phyloP scores from a whole-genome alignment of 2,113 vertebrate species.

The Colossoma macropomum region DNA sequence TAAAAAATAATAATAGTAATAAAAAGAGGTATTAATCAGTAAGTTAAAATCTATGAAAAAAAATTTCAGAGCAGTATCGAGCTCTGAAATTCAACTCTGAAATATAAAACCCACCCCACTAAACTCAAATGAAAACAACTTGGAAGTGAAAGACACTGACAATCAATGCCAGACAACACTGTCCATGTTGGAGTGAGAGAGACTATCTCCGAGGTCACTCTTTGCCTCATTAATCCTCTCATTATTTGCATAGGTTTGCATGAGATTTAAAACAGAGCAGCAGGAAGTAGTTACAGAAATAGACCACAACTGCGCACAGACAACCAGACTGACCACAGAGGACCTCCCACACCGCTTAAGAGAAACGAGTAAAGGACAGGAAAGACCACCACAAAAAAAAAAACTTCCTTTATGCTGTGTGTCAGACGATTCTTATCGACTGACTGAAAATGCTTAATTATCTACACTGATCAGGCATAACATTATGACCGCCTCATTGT shows the following conservation, averaged over 20 bases:
- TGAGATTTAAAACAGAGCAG: constrained; percentile 17
- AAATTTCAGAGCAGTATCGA: too few relatives aligned
- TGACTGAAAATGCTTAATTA: background rate
- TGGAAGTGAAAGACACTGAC: too few relatives aligned
- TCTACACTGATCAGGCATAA: background rate
- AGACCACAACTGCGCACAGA: background rate
- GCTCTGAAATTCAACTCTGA: too few relatives aligned
- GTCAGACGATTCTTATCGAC: background rate
- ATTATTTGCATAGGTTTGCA: constrained; percentile 30
- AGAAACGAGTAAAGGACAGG: background rate
- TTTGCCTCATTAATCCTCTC: constrained; percentile 15
- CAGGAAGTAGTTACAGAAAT: background rate
- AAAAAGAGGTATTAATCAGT: too few relatives aligned
- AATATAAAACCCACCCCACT: background rate
- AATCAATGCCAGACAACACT: background rate
- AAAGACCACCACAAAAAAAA: background rate
- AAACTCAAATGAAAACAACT: background rate
- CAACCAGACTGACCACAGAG: constrained; percentile 20
- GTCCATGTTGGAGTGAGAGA: background rate
- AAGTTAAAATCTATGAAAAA: too few relatives aligned
- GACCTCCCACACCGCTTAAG: background rate
- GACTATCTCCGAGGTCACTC: background rate
- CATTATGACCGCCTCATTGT: too few relatives aligned
- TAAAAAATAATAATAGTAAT: too few relatives aligned
- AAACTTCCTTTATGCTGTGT: background rate